Conservation (phyloP, 2,113 vertebrate species). For the Symphodus melops region DNA sequence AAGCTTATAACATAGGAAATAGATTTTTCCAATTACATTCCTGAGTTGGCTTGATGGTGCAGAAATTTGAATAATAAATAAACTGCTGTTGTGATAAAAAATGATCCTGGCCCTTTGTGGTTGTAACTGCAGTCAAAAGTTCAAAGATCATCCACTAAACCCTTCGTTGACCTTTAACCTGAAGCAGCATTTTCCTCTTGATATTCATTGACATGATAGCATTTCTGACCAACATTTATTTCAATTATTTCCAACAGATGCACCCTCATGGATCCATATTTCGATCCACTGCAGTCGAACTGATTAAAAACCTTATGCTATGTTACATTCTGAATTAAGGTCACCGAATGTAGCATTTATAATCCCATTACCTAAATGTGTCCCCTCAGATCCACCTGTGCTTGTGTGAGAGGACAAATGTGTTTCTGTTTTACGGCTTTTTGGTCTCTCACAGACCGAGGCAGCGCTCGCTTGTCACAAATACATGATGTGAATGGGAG, state of each 20-base stretch:
- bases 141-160: slow-evolving; percentile 34
- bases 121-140: slow-evolving; percentile 14
- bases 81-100: background rate
- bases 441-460: slow-evolving; percentile 45
- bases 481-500: slow-evolving; percentile 53
- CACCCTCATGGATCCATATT: background rate
- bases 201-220: background rate
- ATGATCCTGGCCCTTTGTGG: background rate
- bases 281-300: background rate
- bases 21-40: slow-evolving; percentile 43
- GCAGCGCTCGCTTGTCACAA: slow-evolving; percentile 47
- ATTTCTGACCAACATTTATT: background rate
- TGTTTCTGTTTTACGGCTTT: slow-evolving; percentile 16
- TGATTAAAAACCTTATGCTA: background rate
- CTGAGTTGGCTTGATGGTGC: slow-evolving; percentile 11
- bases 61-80: slow-evolving; percentile 39
- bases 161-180: slow-evolving; percentile 9
- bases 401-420: background rate
- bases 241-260: background rate
- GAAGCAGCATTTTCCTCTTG: background rate
- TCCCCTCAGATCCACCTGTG: slow-evolving; percentile 1
- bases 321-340: background rate
- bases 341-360: background rate
- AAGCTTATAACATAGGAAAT: slow-evolving; percentile 40
- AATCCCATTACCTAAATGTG: slow-evolving; percentile 23